A percentile compares a stretch with the other conserved stretches of the same genome.
Evolutionary conservation across 2,888 invertebrate species (phyloP).

Genomic region (Brachyptera risi): DNA sequence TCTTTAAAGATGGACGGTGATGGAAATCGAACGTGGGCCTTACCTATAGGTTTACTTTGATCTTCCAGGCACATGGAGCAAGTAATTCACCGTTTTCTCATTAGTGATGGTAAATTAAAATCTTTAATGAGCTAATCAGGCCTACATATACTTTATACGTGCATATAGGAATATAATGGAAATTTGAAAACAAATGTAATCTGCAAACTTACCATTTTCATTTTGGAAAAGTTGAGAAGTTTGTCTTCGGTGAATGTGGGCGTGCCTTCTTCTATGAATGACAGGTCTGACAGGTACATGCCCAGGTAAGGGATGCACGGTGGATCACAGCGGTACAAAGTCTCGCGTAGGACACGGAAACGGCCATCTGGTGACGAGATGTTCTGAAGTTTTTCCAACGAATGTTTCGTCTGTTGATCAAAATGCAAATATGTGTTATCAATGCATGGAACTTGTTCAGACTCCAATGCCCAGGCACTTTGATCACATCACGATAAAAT

Average conservation of each 20-base stretch:
- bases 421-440: constrained; percentile 18
- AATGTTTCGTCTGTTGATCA: constrained; percentile 71
- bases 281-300: constrained; percentile 84
- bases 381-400: constrained; percentile 79
- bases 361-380: constrained; percentile 86
- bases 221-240: constrained; percentile 87
- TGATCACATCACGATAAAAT: not conserved
- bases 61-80: too few species aligned
- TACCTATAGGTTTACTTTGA: too few species aligned
- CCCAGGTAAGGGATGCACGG: constrained; percentile 85
- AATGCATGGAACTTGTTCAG: not conserved
- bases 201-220: constrained; percentile 75
- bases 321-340: constrained; percentile 84
- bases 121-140: too few species aligned
- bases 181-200: not conserved
- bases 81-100: too few species aligned
- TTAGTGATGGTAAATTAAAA: too few species aligned
- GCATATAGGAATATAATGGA: too few species aligned
- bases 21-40: too few species aligned
- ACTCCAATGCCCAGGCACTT: not conserved
- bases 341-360: constrained; percentile 80
- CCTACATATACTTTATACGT: too few species aligned
- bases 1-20: too few species aligned
- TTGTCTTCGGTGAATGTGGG: constrained; percentile 86
- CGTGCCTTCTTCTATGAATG: constrained; percentile 91